A percentile compares a stretch with the other conserved stretches of the same genome.
Evolutionary conservation across 1,140 invertebrate genomes (phyloP).

Genomic region (Lasioglossum albipes): DNA sequence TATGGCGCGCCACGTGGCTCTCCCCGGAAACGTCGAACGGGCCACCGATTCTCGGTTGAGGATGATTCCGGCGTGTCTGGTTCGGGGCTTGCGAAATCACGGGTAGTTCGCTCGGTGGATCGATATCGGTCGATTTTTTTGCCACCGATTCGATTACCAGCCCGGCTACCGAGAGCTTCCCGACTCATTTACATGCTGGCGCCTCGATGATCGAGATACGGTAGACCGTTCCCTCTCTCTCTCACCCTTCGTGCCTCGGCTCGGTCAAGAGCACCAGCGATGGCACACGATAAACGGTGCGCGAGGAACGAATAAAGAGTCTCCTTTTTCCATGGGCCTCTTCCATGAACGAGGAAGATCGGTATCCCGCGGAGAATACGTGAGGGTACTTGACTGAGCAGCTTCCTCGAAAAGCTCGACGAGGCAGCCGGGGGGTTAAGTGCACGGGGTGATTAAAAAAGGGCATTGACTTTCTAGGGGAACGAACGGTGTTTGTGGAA

Average conservation of each 20-base stretch:
- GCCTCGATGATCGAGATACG: conserved; percentile 52
- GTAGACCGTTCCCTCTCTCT: conserved; percentile 12
- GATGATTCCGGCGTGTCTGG: background rate
- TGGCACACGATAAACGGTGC: conserved; percentile 46
- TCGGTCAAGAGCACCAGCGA: conserved; percentile 53
- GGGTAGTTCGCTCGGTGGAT: background rate
- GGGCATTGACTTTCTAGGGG: conserved; percentile 28
- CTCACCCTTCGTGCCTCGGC: conserved; percentile 13
- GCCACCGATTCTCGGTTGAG: conserved; percentile 11
- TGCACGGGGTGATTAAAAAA: conserved; percentile 25
- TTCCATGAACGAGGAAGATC: conserved; percentile 20
- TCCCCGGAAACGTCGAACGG: conserved; percentile 36
- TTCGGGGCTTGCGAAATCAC: background rate
- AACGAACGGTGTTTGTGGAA: background rate
- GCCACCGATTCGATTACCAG: background rate
- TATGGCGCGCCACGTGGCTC: conserved; percentile 50
- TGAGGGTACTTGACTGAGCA: background rate
- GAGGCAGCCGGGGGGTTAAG: conserved; percentile 26
- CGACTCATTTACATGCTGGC: conserved; percentile 57
- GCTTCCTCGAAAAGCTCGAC: conserved; percentile 33
- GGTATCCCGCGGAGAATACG: conserved; percentile 14
- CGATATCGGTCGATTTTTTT: conserved; percentile 20
- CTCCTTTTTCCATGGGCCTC: conserved; percentile 10
- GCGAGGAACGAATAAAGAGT: conserved; percentile 34
- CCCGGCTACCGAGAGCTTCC: conserved; percentile 10